Evolutionary conservation across 2,888 invertebrate species (phyloP).

Genomic region (Drosophila antonietae): DNA sequence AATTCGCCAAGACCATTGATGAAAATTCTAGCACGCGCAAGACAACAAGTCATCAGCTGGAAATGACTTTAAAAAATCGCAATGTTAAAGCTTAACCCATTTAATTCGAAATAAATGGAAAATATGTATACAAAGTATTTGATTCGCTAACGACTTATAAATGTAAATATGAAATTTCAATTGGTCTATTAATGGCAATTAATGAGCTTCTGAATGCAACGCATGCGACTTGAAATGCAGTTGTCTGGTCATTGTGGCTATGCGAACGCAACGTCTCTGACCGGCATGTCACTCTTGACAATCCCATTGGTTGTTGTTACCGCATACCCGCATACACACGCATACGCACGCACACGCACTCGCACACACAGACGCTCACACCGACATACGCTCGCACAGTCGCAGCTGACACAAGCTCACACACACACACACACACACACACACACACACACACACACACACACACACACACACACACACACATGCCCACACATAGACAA

Average conservation of each 20-base stretch:
- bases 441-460: too few relatives aligned
- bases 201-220: not conserved
- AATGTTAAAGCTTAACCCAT: not conserved
- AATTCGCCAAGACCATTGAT: conserved; percentile 65
- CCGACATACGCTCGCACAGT: not conserved
- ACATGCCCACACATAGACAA: not conserved
- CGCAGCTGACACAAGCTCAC: not conserved
- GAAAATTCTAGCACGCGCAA: conserved; percentile 70
- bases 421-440: not conserved
- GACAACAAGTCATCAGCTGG: conserved; percentile 13
- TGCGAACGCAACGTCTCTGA: conserved; percentile 14
- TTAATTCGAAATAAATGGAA: not conserved
- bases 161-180: not conserved
- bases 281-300: conserved; percentile 52
- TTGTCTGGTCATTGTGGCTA: conserved; percentile 9
- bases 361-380: not conserved
- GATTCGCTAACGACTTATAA: not conserved
- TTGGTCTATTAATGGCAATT: not conserved
- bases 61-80: not conserved
- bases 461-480: not conserved
- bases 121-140: not conserved
- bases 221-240: not conserved
- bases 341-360: not conserved
- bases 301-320: conserved; percentile 50
- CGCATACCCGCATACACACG: conserved; percentile 1